Evolutionary conservation across 2,888 invertebrate genomes (phyloP), one percentile per base, ranked within the genome.

Genomic region (Trissolcus brochymenae): DNA sequence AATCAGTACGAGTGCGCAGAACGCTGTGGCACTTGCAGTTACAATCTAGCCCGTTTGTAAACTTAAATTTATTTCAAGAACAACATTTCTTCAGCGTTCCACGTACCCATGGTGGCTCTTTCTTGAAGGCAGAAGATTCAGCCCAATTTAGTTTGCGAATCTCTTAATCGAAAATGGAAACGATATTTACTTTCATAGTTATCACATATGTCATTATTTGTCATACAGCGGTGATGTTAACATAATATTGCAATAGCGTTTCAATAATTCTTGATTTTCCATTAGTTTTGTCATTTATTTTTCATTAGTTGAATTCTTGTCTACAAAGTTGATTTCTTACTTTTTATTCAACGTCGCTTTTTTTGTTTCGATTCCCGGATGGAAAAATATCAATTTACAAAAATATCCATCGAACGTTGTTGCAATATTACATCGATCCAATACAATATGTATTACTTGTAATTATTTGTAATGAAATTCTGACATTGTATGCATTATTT

Each of bases 161-260:
- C 61, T 50, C 19, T 67, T 66, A 50, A 29, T 68, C 43, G 59
- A 53, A 75, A 59, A 64, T 64, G 40, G 17, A 59, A 75, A 75
- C 59, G 59, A 64, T 68, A 64, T 59, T 75, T 75, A 75, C 64
- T 75, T 68, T 74, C 67, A 56, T 60, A 60, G 62, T 67, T 68
- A 76, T 70, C 76, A 76, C 76, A 70, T 70, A 70, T 70, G 62
- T 76, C 75, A 61, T 68, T 68, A 68, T 68, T 68, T 75, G 61
- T 68, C 74, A 62, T 64, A 68, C 46, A 65, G 53, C 54, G 29
- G 72, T 46, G 65, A 72, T 65, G 54, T 72, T 54, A 64, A 72
- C 59, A 65, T 72, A 72, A 72, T 53, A 72, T 59, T 72, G 65
- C 72, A 72, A 54, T 51, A 64, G 50, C 57, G 57, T 35, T 57